Conservation (phyloP, 1,140 invertebrate genomes). For the Anagrus nilaparvatae region DNA sequence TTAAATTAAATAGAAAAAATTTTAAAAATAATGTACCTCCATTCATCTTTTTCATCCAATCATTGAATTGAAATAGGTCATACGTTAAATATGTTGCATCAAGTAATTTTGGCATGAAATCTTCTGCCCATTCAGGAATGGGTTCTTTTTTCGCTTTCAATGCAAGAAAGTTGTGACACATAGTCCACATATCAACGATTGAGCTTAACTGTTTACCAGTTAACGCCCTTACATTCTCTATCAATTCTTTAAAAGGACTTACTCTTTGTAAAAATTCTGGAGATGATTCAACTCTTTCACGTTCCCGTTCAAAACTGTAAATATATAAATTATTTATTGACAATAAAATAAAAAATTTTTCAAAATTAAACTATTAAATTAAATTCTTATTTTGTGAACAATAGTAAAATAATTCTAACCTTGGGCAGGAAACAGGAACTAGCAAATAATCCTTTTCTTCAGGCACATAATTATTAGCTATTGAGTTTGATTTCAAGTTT, state of each 20-base stretch:
- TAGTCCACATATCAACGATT: constrained; percentile 19
- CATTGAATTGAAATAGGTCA: constrained; percentile 33
- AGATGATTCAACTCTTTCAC: background rate
- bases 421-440: background rate
- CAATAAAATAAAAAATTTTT: no score
- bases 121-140: constrained; percentile 23
- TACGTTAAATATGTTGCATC: constrained; percentile 32
- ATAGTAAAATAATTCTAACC: no score
- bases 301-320: constrained; percentile 15
- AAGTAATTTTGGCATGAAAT: constrained; percentile 23
- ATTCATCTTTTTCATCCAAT: constrained; percentile 35
- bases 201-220: constrained; percentile 20
- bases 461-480: constrained; percentile 18
- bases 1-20: background rate
- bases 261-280: constrained; percentile 12
- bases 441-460: constrained; percentile 16
- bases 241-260: constrained; percentile 15
- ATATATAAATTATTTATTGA: no score
- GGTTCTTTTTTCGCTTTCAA: constrained; percentile 20
- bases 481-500: constrained; percentile 24
- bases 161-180: constrained; percentile 25
- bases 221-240: constrained; percentile 19
- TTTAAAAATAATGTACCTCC: constrained; percentile 28
- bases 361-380: no score
- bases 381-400: no score